These are phyloP conservation scores for Eospalax fontanierii DNA, from an alignment of 2,797 vertebrate species.

Conservation along the genomic window DNA sequence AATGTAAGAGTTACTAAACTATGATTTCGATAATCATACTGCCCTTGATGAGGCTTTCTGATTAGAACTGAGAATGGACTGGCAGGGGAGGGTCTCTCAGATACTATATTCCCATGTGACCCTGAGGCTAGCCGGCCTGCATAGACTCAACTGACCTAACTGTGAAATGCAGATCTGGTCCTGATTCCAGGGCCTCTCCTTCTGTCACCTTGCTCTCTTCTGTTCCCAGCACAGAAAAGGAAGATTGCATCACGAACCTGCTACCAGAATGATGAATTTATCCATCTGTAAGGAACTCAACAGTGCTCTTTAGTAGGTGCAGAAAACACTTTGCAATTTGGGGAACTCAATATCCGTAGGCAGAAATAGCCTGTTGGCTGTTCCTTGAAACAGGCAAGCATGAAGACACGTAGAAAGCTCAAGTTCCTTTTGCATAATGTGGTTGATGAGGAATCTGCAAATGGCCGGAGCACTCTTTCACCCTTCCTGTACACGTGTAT, in stretches of 20 bases:
- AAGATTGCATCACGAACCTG: neutral
- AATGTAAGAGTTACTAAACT: neutral
- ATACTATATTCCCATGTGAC: neutral
- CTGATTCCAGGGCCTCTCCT: neutral
- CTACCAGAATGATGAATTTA: neutral
- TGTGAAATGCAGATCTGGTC: neutral
- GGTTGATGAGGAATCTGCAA: neutral
- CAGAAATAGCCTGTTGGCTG: constrained; percentile 21
- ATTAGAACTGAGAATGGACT: constrained; percentile 2
- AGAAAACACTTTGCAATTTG: constrained; percentile 34
- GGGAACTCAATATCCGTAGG: neutral
- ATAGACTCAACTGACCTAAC: neutral
- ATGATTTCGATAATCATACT: neutral
- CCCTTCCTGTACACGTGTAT: neutral
- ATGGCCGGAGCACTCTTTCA: neutral
- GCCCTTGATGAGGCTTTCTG: neutral
- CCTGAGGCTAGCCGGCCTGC: neutral
- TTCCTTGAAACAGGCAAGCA: neutral
- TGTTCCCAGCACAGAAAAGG: neutral
- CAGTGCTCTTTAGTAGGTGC: neutral
- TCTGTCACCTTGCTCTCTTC: neutral
- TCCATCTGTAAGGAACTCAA: neutral
- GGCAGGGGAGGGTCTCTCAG: neutral
- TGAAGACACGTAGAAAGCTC: neutral
- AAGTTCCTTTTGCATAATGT: neutral